phyloP scores from a whole-genome alignment of 2,888 invertebrate species.

The Mesochorus sp. region DNA sequence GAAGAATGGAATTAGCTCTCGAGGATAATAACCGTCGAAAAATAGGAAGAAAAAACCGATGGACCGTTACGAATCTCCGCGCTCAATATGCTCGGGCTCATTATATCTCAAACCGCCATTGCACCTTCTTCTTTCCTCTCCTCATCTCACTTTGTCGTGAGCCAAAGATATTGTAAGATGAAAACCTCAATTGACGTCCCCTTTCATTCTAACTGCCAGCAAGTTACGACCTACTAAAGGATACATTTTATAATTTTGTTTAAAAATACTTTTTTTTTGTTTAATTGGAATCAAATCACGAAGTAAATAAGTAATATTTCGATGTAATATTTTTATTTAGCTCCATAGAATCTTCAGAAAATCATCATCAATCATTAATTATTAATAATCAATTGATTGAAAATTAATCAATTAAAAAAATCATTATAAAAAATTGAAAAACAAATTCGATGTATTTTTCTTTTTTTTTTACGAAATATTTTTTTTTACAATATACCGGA shows the following conservation, averaged over 20 bases:
- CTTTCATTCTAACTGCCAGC: neutral
- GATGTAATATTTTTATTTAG: too few relatives aligned
- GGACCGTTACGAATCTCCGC: slow-evolving; percentile 45
- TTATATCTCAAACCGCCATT: slow-evolving; percentile 30
- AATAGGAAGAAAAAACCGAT: slow-evolving; percentile 38
- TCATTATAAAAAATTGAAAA: neutral
- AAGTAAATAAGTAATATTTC: too few relatives aligned
- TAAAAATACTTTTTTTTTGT: neutral
- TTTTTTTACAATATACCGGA: neutral
- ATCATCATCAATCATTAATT: too few relatives aligned
- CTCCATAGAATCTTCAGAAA: too few relatives aligned
- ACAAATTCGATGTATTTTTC: neutral
- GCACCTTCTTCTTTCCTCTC: neutral
- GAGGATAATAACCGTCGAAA: slow-evolving; percentile 27
- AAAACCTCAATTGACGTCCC: neutral
- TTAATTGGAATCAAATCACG: too few relatives aligned
- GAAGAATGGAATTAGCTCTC: slow-evolving; percentile 20
- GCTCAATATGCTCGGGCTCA: slow-evolving; percentile 28
- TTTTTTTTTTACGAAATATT: neutral
- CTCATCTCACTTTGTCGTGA: neutral
- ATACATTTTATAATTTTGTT: neutral
- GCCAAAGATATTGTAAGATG: neutral
- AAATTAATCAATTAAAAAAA: too few relatives aligned
- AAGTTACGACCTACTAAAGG: neutral
- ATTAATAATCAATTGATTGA: too few relatives aligned